Percentiles rank a stretch among this genome's conserved stretches.
These are phyloP conservation scores for Myiotriccus ornatus DNA, from an alignment of 2,797 vertebrate genomes.

Conservation along the genomic window DNA sequence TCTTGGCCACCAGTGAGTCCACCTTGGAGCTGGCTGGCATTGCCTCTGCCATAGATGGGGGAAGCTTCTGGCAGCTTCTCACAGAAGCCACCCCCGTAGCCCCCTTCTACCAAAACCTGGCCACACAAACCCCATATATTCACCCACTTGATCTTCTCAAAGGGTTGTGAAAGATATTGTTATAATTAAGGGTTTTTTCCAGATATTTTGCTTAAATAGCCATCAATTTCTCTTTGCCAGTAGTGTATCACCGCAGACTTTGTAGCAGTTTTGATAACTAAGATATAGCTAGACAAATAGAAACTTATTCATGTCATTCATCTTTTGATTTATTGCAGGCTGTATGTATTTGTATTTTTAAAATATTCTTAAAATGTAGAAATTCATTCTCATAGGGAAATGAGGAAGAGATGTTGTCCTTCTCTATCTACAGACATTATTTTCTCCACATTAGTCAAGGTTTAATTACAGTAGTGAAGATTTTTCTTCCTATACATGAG, in stretches of 20 bases:
- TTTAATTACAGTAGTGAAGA: conserved; percentile 9
- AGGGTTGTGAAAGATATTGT: background rate
- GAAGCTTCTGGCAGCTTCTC: background rate
- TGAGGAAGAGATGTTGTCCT: background rate
- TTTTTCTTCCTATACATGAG: background rate
- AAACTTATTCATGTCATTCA: background rate
- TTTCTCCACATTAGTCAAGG: background rate
- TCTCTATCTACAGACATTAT: background rate
- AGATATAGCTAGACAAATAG: background rate
- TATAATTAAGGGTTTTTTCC: background rate
- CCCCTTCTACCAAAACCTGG: background rate
- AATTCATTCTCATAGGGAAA: background rate
- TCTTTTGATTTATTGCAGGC: background rate
- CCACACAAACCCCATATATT: background rate
- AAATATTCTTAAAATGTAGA: background rate
- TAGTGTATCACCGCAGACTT: background rate
- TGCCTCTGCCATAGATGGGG: background rate
- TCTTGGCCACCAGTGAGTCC: background rate
- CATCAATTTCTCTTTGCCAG: background rate
- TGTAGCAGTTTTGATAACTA: background rate
- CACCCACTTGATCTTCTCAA: background rate
- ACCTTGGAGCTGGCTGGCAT: background rate
- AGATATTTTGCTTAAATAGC: background rate
- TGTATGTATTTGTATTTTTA: background rate
- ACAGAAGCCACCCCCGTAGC: background rate